Conservation (phyloP, 2,797 vertebrate species). For the Distichodus sexfasciatus region DNA sequence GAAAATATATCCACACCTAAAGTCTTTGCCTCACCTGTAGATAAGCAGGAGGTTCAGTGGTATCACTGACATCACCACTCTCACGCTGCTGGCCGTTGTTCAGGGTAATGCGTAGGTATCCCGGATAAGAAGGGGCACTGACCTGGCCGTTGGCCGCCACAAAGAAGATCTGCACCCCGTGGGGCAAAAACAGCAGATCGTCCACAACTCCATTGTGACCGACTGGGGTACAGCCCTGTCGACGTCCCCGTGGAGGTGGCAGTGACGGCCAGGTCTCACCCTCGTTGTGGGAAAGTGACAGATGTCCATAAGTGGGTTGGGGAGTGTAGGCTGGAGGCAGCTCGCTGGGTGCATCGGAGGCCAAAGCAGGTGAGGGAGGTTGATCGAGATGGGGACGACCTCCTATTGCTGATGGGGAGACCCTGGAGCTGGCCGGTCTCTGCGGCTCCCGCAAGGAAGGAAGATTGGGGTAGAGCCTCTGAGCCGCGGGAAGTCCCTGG, state of each 20-base stretch:
- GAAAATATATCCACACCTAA: too few relatives aligned
- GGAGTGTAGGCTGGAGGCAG: conserved; percentile 71
- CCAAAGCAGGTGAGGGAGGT: conserved; percentile 17
- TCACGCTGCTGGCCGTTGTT: conserved; percentile 65
- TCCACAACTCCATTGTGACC: conserved; percentile 74
- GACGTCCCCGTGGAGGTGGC: conserved; percentile 67
- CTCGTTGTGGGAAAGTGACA: conserved; percentile 55
- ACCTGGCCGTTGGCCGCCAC: conserved; percentile 88
- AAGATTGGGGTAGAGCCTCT: conserved; percentile 59
- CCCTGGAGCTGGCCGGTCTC: conserved; percentile 45
- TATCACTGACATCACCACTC: conserved; percentile 23
- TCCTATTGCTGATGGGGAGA: conserved; percentile 44
- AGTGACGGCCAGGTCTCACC: conserved; percentile 44
- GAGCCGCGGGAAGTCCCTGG: neutral
- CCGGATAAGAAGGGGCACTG: conserved; percentile 86
- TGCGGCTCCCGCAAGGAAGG: conserved; percentile 53
- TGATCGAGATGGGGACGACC: conserved; percentile 33
- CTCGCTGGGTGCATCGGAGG: conserved; percentile 51
- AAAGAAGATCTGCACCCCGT: conserved; percentile 94
- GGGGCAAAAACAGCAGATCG: conserved; percentile 84
- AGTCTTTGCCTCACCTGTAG: conserved; percentile 80
- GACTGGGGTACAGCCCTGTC: too few relatives aligned
- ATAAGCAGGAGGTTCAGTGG: conserved; percentile 73
- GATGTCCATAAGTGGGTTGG: conserved; percentile 63
- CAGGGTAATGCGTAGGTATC: conserved; percentile 84